These are phyloP conservation scores for Ichneumon xanthorius DNA, from an alignment of 2,888 invertebrate genomes.

Conservation along the genomic window DNA sequence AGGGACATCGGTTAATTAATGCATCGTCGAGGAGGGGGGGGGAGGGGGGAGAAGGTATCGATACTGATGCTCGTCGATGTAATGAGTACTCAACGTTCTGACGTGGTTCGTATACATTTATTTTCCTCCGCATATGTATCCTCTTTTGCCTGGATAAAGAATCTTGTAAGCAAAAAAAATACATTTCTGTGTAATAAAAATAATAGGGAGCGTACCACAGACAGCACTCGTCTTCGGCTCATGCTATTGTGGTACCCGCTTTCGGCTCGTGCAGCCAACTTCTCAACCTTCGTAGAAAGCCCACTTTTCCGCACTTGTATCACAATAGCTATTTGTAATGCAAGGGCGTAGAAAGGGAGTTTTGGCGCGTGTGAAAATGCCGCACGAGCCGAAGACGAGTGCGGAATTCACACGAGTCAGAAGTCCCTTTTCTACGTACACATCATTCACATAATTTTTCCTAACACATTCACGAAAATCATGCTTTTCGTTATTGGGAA, in stretches of 20 bases:
- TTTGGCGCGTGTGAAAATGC: no score
- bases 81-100: background rate
- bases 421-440: no score
- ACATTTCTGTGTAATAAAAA: background rate
- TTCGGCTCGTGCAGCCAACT: no score
- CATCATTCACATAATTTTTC: no score
- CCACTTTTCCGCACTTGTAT: background rate
- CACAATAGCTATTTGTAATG: no score
- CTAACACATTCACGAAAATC: no score
- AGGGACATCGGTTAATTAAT: slow-evolving; percentile 63
- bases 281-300: background rate
- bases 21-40: slow-evolving; percentile 31
- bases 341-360: no score
- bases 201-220: background rate
- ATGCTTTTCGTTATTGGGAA: no score
- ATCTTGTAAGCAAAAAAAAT: background rate
- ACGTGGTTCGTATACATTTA: slow-evolving; percentile 9
- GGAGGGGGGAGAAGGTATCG: background rate
- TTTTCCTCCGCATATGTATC: background rate
- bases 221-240: no score
- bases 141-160: background rate
- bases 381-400: no score
- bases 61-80: slow-evolving; percentile 34
- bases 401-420: no score
- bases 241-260: no score